Evolutionary conservation across 2,113 vertebrate species (phyloP).

Genomic region (Corvus hawaiiensis): DNA sequence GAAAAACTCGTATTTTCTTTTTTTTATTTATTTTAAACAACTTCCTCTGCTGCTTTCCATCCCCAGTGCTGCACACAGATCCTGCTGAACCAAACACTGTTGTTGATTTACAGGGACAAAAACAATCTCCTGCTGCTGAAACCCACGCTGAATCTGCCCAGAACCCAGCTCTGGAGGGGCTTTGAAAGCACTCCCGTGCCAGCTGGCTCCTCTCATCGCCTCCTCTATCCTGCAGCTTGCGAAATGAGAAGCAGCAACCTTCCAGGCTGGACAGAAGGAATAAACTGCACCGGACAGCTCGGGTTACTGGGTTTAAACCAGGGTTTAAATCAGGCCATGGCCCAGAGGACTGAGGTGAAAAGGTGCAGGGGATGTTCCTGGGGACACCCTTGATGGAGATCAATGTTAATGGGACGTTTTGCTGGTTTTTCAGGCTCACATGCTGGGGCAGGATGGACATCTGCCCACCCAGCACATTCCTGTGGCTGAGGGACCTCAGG

Average conservation of each 20-base stretch:
- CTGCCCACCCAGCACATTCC: rapidly evolving
- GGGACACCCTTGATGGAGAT: rapidly evolving
- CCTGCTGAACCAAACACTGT: not conserved
- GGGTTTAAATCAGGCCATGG: not conserved
- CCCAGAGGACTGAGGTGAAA: not conserved
- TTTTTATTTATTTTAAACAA: not conserved
- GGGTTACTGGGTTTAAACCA: not conserved
- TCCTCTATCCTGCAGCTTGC: not conserved
- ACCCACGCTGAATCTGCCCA: not conserved
- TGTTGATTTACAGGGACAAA: not conserved
- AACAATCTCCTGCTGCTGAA: not conserved
- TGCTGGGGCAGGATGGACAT: not conserved
- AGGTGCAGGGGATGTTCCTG: rapidly evolving
- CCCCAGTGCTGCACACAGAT: not conserved
- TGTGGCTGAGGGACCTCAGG: not conserved
- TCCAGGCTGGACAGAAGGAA: not conserved
- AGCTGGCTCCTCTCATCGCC: not conserved
- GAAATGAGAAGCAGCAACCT: not conserved
- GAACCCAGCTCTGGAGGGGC: not conserved
- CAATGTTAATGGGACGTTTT: rapidly evolving
- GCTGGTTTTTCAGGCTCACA: rapidly evolving
- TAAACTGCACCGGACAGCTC: not conserved
- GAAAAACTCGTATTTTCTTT: not conserved
- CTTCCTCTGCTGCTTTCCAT: constrained; percentile 9
- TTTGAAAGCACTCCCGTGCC: not conserved